Evolutionary conservation across 2,797 vertebrate species (phyloP).

Genomic region (Limosa lapponica): DNA sequence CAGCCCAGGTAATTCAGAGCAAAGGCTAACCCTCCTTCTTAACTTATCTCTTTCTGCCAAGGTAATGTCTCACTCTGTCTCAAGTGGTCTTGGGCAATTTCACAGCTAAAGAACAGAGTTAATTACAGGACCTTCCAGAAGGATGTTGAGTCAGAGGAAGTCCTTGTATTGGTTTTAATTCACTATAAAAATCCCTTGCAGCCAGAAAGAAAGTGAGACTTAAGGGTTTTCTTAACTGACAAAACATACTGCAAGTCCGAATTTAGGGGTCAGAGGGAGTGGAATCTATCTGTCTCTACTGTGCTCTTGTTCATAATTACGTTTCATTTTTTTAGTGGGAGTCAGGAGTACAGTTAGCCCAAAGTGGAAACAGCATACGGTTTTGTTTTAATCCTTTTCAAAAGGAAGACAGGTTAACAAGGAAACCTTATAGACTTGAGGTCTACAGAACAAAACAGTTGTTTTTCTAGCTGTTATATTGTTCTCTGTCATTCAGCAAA

Average conservation of each 20-base stretch:
- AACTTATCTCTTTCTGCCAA: slow-evolving; percentile 57
- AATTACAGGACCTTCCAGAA: slow-evolving; percentile 64
- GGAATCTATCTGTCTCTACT: not conserved
- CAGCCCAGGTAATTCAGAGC: slow-evolving; percentile 50
- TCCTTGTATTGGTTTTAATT: slow-evolving; percentile 53
- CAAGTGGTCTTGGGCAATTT: slow-evolving; percentile 71
- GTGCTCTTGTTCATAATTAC: slow-evolving; percentile 1
- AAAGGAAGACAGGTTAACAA: not conserved
- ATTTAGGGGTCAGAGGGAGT: not conserved
- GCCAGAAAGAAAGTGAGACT: not conserved
- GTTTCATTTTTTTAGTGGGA: not conserved
- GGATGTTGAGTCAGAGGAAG: slow-evolving; percentile 49
- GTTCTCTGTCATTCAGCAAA: not conserved
- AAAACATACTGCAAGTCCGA: not conserved
- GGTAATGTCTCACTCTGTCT: slow-evolving; percentile 67
- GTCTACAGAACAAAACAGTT: not conserved
- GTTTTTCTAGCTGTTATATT: not conserved
- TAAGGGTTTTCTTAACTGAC: slow-evolving; percentile 12
- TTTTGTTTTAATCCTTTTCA: not conserved
- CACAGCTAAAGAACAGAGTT: slow-evolving; percentile 68
- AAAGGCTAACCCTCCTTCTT: slow-evolving; percentile 52
- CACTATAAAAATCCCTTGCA: slow-evolving; percentile 37
- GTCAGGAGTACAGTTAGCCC: slow-evolving; percentile 31
- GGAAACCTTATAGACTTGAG: not conserved
- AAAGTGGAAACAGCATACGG: not conserved